Evolutionary conservation across 2,888 invertebrate species (phyloP).

Genomic region (Eristalis tenax): DNA sequence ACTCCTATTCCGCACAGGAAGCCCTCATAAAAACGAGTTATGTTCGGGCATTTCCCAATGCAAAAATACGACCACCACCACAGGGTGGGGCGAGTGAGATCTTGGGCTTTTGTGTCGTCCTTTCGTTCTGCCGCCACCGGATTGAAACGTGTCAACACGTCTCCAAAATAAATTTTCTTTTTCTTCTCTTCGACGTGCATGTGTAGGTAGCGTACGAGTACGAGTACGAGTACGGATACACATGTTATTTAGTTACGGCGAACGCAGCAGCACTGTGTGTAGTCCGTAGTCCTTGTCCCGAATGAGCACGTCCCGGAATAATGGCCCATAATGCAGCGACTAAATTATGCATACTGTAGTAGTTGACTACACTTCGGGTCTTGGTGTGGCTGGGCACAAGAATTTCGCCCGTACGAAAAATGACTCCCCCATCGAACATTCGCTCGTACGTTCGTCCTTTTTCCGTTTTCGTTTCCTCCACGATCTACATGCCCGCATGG

Average conservation of each 20-base stretch:
- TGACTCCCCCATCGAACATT: conserved; percentile 43
- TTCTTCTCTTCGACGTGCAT: conserved; percentile 46
- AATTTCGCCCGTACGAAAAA: conserved; percentile 42
- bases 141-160: conserved; percentile 65
- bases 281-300: conserved; percentile 27
- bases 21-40: conserved; percentile 61
- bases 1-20: conserved; percentile 55
- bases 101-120: conserved; percentile 31
- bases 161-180: conserved; percentile 47
- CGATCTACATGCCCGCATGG: not conserved
- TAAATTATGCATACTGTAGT: conserved; percentile 67
- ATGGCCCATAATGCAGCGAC: conserved; percentile 68
- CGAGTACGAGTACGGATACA: not conserved
- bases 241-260: conserved; percentile 12
- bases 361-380: conserved; percentile 59
- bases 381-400: conserved; percentile 37
- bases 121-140: conserved; percentile 21
- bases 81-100: not conserved
- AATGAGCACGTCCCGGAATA: conserved; percentile 67
- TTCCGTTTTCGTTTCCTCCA: conserved; percentile 12
- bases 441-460: conserved; percentile 21
- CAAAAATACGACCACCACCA: conserved; percentile 4
- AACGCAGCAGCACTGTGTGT: conserved; percentile 11
- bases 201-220: conserved; percentile 3
- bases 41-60: conserved; percentile 55